These are phyloP conservation scores for Campoplex nolae DNA, from an alignment of 2,888 invertebrate genomes.

Conservation along the genomic window DNA sequence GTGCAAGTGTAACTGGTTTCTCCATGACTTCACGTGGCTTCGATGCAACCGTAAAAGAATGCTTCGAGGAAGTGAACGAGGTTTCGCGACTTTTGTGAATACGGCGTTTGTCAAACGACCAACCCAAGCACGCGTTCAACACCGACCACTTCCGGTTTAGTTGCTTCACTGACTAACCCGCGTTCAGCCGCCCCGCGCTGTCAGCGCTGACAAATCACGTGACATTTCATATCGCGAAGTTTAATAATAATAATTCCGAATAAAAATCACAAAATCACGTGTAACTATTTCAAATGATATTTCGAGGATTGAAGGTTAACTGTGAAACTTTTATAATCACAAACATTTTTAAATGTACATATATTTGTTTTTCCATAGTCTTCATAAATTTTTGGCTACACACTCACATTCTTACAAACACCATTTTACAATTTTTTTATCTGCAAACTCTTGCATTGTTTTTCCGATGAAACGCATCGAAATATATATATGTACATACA, in stretches of 20 bases:
- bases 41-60: constrained; percentile 71
- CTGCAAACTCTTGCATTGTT: constrained; percentile 11
- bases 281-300: too few species aligned
- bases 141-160: constrained; percentile 54
- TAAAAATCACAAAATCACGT: not conserved
- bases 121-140: constrained; percentile 47
- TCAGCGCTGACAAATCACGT: not conserved
- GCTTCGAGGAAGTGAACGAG: constrained; percentile 75
- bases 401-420: constrained; percentile 68
- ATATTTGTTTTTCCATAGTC: constrained; percentile 56
- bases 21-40: constrained; percentile 87
- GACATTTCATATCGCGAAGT: not conserved
- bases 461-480: constrained; percentile 23
- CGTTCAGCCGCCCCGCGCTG: constrained; percentile 26
- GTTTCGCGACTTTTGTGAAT: not conserved
- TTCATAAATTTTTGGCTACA: constrained; percentile 64
- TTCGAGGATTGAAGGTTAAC: too few species aligned
- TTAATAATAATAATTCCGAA: not conserved
- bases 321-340: not conserved
- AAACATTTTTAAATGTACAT: constrained; percentile 49
- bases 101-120: constrained; percentile 46
- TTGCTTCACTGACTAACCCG: constrained; percentile 1
- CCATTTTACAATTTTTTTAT: constrained; percentile 59
- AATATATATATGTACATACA: constrained; percentile 1
- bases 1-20: constrained; percentile 94